Percentiles rank a stretch among this genome's conserved stretches.
These are phyloP conservation scores for Nomada lathburiana DNA, from an alignment of 2,888 invertebrate species.

Conservation along the genomic window DNA sequence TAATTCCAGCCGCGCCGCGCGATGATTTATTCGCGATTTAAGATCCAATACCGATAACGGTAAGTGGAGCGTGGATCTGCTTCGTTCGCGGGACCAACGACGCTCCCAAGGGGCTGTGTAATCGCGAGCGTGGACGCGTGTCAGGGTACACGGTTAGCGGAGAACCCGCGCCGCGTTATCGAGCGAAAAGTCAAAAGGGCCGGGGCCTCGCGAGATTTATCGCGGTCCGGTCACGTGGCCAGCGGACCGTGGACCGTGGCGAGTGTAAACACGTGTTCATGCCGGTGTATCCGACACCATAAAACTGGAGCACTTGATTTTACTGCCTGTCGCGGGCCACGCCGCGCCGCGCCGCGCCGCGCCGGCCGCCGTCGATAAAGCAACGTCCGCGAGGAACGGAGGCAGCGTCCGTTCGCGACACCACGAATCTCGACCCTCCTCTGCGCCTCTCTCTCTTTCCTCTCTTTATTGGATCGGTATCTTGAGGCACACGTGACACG, in stretches of 20 bases:
- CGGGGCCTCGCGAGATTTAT: slow-evolving; percentile 64
- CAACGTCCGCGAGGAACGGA: slow-evolving; percentile 20
- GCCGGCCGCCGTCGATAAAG: slow-evolving; percentile 57
- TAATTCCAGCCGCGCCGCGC: slow-evolving; percentile 30
- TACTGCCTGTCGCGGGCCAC: slow-evolving; percentile 64
- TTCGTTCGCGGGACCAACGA: slow-evolving; percentile 14
- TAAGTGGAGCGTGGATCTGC: slow-evolving; percentile 51
- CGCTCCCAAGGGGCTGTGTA: slow-evolving; percentile 19
- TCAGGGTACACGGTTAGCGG: slow-evolving; percentile 21
- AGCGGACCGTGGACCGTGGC: slow-evolving; percentile 56
- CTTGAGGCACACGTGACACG: slow-evolving; percentile 31
- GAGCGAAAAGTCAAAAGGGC: slow-evolving; percentile 53
- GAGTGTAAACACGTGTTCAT: slow-evolving; percentile 71
- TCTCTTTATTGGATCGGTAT: slow-evolving; percentile 66
- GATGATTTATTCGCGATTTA: slow-evolving; percentile 66
- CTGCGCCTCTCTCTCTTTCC: background rate
- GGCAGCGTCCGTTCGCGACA: background rate
- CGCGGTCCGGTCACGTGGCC: slow-evolving; percentile 66
- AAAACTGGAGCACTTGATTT: slow-evolving; percentile 75
- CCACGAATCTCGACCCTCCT: background rate
- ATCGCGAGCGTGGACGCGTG: slow-evolving; percentile 27
- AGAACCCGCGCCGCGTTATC: slow-evolving; percentile 57
- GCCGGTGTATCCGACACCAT: slow-evolving; percentile 65
- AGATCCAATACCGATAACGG: slow-evolving; percentile 66
- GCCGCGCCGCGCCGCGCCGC: slow-evolving; percentile 38